Conservation (phyloP, 1,140 invertebrate species). For the Caligus rogercresseyi region DNA sequence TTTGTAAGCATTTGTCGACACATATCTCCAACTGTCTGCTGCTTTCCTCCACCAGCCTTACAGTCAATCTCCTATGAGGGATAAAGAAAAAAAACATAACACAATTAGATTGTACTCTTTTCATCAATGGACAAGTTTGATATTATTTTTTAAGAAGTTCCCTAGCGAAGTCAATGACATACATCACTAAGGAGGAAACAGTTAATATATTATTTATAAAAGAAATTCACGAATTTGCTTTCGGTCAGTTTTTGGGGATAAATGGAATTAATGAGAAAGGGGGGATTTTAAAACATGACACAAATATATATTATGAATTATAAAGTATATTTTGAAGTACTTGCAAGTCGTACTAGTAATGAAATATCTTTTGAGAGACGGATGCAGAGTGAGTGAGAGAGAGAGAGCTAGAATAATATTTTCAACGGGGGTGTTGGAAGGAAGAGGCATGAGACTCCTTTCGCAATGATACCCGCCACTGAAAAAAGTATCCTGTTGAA, state of each 20-base stretch:
- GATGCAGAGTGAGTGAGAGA: not conserved
- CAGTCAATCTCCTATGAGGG: constrained; percentile 65
- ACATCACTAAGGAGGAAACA: no score
- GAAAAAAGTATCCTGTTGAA: not conserved
- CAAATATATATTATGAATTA: not conserved
- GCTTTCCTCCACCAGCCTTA: constrained; percentile 85
- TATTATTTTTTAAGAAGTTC: no score
- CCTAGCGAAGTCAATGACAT: no score
- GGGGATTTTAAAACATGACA: not conserved
- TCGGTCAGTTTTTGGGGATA: not conserved
- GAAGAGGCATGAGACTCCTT: no score
- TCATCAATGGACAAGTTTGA: no score
- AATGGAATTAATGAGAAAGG: not conserved
- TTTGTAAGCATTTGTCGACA: constrained; percentile 83
- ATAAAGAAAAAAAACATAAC: constrained; percentile 19
- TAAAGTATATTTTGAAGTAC: not conserved
- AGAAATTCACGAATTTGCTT: not conserved
- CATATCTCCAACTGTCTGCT: constrained; percentile 84
- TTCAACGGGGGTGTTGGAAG: not conserved
- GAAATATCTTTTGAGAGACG: not conserved
- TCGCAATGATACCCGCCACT: no score
- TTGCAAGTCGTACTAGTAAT: not conserved
- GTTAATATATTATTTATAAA: no score
- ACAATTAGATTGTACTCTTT: no score
- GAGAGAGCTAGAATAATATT: not conserved